Conservation (phyloP, 1,140 invertebrate species). For the Megalonaias nervosa region DNA sequence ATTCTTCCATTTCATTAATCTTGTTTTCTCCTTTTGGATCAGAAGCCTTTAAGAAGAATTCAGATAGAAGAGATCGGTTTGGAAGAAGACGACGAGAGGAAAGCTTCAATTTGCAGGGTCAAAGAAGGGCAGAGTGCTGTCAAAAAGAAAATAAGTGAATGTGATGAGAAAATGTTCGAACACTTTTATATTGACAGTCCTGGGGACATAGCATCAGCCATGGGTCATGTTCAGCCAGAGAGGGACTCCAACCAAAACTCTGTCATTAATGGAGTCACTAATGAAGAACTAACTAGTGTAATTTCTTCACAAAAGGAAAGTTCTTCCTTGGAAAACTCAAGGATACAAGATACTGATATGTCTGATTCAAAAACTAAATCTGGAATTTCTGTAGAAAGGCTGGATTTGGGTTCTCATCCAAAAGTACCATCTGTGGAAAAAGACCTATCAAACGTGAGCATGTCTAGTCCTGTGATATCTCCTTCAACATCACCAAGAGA, state of each 20-base stretch:
- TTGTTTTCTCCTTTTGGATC: constrained; percentile 7
- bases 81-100: constrained; percentile 41
- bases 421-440: constrained; percentile 1
- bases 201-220: constrained; percentile 13
- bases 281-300: no score
- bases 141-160: constrained; percentile 49
- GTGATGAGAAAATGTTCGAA: constrained; percentile 54
- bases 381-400: neutral
- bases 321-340: no score
- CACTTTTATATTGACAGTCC: constrained; percentile 42
- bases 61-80: constrained; percentile 66
- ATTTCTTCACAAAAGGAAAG: no score
- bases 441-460: constrained; percentile 53
- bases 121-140: constrained; percentile 45
- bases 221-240: no score
- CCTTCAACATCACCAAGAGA: constrained; percentile 44
- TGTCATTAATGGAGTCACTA: no score
- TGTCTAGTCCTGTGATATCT: constrained; percentile 4
- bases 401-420: constrained; percentile 3
- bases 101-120: constrained; percentile 39
- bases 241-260: no score
- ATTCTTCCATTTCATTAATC: neutral
- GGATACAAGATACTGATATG: neutral
- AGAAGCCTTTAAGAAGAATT: constrained; percentile 64
- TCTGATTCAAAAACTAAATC: neutral